A percentile compares a stretch with the other conserved stretches of the same genome.
Conservation (phyloP, 2,888 invertebrate genomes). For the Apeira syringaria region DNA sequence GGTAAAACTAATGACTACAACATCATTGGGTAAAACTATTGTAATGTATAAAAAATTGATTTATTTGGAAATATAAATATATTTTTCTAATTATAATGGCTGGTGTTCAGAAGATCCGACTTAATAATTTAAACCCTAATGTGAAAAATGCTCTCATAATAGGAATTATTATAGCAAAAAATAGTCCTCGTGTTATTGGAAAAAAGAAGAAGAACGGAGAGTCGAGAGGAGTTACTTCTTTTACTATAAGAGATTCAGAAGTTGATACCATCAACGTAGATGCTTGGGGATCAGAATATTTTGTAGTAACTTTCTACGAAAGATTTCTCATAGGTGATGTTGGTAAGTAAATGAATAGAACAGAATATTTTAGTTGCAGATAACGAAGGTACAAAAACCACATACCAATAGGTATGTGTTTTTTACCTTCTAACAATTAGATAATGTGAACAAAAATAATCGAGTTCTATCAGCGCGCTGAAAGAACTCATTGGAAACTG, state of each 20-base stretch:
- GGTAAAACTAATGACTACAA: too few relatives aligned
- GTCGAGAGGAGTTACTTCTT: conserved; percentile 88
- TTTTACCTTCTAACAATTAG: too few relatives aligned
- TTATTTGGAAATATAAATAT: too few relatives aligned
- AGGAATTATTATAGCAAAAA: conserved; percentile 87
- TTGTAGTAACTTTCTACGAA: conserved; percentile 84
- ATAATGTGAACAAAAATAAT: too few relatives aligned
- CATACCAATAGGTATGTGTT: too few relatives aligned
- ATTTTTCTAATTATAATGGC: conserved; percentile 48
- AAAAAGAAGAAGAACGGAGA: conserved; percentile 78
- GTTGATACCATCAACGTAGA: conserved; percentile 89
- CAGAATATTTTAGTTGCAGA: too few relatives aligned
- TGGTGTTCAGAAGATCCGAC: conserved; percentile 66
- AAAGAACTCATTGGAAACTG: too few relatives aligned
- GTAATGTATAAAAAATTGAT: too few relatives aligned
- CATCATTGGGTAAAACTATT: too few relatives aligned
- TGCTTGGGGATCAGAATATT: conserved; percentile 88
- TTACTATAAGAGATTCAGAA: conserved; percentile 89
- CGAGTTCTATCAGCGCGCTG: too few relatives aligned
- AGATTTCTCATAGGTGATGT: conserved; percentile 88
- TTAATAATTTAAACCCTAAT: conserved; percentile 71
- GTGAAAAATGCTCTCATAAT: conserved; percentile 73
- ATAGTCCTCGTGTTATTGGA: conserved; percentile 78
- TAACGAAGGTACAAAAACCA: too few relatives aligned
- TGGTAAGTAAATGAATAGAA: conserved; percentile 84